phyloP scores from a whole-genome alignment of 2,888 invertebrate species.

The Drosophila eohydei region DNA sequence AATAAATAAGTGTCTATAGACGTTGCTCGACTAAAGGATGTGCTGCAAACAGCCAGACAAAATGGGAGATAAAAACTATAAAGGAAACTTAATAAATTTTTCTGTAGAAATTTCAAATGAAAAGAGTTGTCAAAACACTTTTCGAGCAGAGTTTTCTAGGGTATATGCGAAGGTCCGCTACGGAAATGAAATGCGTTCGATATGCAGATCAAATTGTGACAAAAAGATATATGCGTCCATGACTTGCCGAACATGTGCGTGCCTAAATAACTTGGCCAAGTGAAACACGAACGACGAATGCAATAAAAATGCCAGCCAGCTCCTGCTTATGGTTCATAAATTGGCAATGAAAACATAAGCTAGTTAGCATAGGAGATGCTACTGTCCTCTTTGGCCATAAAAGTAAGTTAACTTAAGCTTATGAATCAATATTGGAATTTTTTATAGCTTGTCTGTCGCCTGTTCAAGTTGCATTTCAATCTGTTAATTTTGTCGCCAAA shows the following conservation, averaged over 20 bases:
- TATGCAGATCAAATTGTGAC: slow-evolving; percentile 68
- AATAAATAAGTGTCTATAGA: slow-evolving; percentile 13
- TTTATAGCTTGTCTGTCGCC: slow-evolving; percentile 35
- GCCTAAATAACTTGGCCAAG: slow-evolving; percentile 63
- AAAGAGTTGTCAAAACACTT: not conserved
- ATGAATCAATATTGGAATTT: slow-evolving; percentile 41
- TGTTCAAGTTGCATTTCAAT: not conserved
- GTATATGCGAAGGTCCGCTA: slow-evolving; percentile 19
- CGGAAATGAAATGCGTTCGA: slow-evolving; percentile 37
- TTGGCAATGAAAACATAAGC: slow-evolving; percentile 41
- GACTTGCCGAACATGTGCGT: slow-evolving; percentile 55
- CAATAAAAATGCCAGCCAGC: slow-evolving; percentile 50
- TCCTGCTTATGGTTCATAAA: slow-evolving; percentile 28
- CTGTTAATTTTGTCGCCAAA: slow-evolving; percentile 27
- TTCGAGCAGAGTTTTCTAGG: not conserved
- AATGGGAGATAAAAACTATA: too few relatives aligned
- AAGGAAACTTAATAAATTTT: not conserved
- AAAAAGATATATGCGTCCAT: slow-evolving; percentile 21
- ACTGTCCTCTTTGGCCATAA: slow-evolving; percentile 3
- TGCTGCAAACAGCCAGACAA: too few relatives aligned
- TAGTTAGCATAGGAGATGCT: slow-evolving; percentile 14
- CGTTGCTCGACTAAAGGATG: slow-evolving; percentile 11
- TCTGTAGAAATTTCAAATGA: not conserved
- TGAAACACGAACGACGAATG: slow-evolving; percentile 57
- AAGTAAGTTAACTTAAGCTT: slow-evolving; percentile 15